Percentiles rank a stretch among this genome's conserved stretches.
phyloP scores from a whole-genome alignment of 2,113 vertebrate genomes.

The Heteronetta atricapilla region DNA sequence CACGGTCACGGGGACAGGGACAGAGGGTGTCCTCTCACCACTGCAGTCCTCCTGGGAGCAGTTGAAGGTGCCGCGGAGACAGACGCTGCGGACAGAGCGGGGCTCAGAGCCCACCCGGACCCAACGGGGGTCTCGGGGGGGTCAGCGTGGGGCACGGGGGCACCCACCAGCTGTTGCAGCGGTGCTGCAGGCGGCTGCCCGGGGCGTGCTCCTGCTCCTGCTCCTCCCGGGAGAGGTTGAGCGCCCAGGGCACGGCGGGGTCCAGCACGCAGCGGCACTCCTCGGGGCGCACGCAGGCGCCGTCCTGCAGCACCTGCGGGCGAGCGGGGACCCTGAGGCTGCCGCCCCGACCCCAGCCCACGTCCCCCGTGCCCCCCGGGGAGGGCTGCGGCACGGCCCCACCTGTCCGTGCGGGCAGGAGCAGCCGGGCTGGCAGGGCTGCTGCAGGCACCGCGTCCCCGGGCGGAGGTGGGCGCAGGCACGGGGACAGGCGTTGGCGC shows the following conservation, averaged over 20 bases:
- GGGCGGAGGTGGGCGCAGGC: conserved; percentile 83
- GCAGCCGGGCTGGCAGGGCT: conserved; percentile 69
- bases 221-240: conserved; percentile 66
- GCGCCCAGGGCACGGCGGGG: conserved; percentile 46
- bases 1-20: neutral
- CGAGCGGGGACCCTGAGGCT: neutral
- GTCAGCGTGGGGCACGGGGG: rapidly evolving
- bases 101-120: rapidly evolving
- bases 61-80: conserved; percentile 78
- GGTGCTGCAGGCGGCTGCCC: conserved; percentile 70
- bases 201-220: conserved; percentile 60
- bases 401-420: conserved; percentile 80
- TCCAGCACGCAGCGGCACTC: conserved; percentile 79
- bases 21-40: conserved; percentile 73
- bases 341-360: neutral
- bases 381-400: neutral
- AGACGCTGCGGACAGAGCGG: conserved; percentile 69
- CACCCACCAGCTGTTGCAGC: conserved; percentile 86
- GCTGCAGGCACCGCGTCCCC: conserved; percentile 50
- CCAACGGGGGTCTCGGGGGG: neutral
- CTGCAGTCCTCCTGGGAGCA: conserved; percentile 78
- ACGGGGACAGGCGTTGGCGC: conserved; percentile 80
- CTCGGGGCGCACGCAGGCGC: conserved; percentile 66
- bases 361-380: neutral
- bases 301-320: conserved; percentile 76